Conservation (phyloP, 2,888 invertebrate genomes). For the Catonia carolina region DNA sequence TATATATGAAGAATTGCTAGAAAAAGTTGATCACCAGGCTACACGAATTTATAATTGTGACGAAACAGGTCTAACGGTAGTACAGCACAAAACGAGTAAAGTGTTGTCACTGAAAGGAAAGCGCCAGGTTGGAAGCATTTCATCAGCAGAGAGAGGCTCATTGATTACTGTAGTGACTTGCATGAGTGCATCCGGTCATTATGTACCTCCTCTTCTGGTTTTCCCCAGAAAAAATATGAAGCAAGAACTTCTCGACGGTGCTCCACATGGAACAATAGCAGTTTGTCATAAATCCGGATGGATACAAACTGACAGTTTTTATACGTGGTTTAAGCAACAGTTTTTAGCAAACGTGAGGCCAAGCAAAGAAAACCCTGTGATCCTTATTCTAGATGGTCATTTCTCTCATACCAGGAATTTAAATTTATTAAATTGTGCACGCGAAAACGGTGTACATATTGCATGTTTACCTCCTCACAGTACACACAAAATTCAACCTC, state of each 20-base stretch:
- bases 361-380: conserved; percentile 29
- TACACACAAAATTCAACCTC: conserved; percentile 18
- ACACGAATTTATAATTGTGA: conserved; percentile 38
- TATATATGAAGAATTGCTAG: conserved; percentile 20
- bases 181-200: conserved; percentile 36
- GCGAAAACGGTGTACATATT: conserved; percentile 18
- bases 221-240: conserved; percentile 39
- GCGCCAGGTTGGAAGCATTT: conserved; percentile 35
- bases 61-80: conserved; percentile 38
- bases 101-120: conserved; percentile 37
- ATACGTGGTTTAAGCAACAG: conserved; percentile 38
- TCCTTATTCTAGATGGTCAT: conserved; percentile 26
- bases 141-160: conserved; percentile 38
- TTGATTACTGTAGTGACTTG: conserved; percentile 36
- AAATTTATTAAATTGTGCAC: conserved; percentile 7
- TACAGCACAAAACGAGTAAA: conserved; percentile 35
- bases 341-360: conserved; percentile 32
- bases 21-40: conserved; percentile 32
- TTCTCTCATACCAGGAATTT: conserved; percentile 24
- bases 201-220: conserved; percentile 39
- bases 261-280: not conserved
- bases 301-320: conserved; percentile 32
- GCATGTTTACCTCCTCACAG: conserved; percentile 20
- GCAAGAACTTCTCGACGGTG: conserved; percentile 23
- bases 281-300: not conserved